phyloP scores from a whole-genome alignment of 2,797 vertebrate species.

The Lutjanus argentimaculatus region DNA sequence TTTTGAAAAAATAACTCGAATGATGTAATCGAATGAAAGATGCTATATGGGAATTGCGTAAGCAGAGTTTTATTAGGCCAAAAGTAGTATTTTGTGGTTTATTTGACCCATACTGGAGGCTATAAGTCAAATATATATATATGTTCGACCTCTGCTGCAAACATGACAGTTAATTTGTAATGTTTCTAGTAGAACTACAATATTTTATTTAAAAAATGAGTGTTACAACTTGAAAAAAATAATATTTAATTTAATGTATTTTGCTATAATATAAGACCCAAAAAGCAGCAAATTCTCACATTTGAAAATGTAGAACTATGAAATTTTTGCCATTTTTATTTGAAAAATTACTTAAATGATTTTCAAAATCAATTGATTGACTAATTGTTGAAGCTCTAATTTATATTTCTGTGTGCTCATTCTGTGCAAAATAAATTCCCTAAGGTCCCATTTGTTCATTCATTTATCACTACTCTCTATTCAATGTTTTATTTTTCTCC shows the following conservation, averaged over 20 bases:
- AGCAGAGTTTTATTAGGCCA: constrained; percentile 4
- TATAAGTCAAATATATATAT: neutral
- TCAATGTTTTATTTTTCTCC: too few species aligned
- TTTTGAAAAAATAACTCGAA: neutral
- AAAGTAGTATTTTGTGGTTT: neutral
- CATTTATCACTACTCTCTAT: neutral
- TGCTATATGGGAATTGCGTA: neutral
- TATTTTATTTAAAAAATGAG: too few species aligned
- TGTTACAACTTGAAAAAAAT: too few species aligned
- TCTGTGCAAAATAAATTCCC: neutral
- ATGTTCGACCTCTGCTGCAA: neutral
- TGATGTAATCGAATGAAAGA: constrained; percentile 1
- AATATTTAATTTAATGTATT: too few species aligned
- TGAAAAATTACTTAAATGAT: neutral
- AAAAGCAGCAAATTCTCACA: neutral
- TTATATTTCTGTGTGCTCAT: neutral
- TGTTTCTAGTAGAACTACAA: neutral
- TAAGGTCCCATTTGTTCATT: neutral
- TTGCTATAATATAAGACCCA: too few species aligned
- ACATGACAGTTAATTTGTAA: neutral
- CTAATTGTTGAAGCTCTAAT: too few species aligned
- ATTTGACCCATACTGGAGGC: neutral
- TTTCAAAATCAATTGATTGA: neutral
- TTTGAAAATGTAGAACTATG: neutral
- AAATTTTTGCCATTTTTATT: neutral